Evolutionary conservation across 2,888 invertebrate species (phyloP).

Genomic region (Cosmia trapezina): DNA sequence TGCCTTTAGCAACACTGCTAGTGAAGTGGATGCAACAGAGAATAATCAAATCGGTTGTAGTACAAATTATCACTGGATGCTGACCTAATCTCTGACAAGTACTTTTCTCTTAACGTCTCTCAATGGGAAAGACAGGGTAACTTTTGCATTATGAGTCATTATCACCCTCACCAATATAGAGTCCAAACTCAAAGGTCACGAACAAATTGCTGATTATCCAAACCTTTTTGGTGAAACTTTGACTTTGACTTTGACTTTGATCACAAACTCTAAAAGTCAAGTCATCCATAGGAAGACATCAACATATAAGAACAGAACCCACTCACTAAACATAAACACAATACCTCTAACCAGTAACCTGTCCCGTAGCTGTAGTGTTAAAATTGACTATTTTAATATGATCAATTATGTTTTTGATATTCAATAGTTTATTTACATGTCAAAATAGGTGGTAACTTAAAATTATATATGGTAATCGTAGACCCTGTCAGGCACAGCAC

Average conservation of each 20-base stretch:
- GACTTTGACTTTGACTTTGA: too few species aligned
- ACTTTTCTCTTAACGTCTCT: too few species aligned
- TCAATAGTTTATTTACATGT: not conserved
- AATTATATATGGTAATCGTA: too few species aligned
- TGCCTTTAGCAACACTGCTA: not conserved
- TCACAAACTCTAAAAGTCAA: not conserved
- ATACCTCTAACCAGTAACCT: not conserved
- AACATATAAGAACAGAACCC: slow-evolving; percentile 4
- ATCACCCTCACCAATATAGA: not conserved
- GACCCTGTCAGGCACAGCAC: not conserved
- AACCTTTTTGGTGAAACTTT: not conserved
- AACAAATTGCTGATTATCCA: not conserved
- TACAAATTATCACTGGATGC: not conserved
- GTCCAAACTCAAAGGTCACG: not conserved
- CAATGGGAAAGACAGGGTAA: not conserved
- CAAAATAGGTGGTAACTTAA: not conserved
- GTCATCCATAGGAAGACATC: not conserved
- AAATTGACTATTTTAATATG: slow-evolving; percentile 69
- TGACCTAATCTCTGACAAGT: not conserved
- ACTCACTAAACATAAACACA: slow-evolving; percentile 12
- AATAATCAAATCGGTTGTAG: not conserved
- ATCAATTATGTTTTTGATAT: not conserved
- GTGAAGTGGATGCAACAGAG: not conserved
- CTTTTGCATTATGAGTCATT: too few species aligned
- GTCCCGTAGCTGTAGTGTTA: slow-evolving; percentile 18